These are phyloP conservation scores for Okamejei kenojei DNA, from an alignment of 2,797 vertebrate species.

Conservation along the genomic window DNA sequence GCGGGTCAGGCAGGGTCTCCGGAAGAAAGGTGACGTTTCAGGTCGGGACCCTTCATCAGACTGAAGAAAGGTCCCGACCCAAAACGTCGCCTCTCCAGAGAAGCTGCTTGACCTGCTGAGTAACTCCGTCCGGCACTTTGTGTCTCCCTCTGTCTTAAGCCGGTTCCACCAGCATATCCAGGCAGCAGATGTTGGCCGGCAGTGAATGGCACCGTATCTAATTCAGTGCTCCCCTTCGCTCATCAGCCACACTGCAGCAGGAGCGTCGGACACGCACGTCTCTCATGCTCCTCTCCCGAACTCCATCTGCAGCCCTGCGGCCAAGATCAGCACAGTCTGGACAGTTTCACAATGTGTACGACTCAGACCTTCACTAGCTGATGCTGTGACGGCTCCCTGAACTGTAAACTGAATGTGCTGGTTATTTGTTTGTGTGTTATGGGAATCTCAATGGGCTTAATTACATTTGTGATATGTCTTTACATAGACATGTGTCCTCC, in stretches of 20 bases:
- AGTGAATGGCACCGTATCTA: not conserved
- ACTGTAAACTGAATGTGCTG: not conserved
- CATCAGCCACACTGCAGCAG: not conserved
- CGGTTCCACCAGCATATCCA: not conserved
- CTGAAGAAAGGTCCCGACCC: too few relatives aligned
- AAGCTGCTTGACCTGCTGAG: too few relatives aligned
- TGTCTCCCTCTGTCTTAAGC: too few relatives aligned
- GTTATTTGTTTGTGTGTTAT: not conserved
- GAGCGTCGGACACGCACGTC: not conserved
- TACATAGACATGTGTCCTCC: not conserved
- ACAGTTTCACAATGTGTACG: not conserved
- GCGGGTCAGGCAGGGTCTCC: too few relatives aligned
- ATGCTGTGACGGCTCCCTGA: not conserved
- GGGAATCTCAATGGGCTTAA: not conserved
- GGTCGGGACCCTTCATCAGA: too few relatives aligned
- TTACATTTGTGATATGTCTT: not conserved
- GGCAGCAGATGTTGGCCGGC: not conserved
- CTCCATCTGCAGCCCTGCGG: not conserved
- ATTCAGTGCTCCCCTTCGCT: too few relatives aligned
- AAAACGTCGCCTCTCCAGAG: too few relatives aligned
- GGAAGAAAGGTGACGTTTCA: too few relatives aligned
- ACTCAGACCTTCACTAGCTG: not conserved
- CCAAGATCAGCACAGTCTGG: not conserved
- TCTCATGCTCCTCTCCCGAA: not conserved
- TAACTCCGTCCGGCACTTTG: too few relatives aligned